Conservation (phyloP, 2,888 invertebrate genomes). For the Anorthoa munda region DNA sequence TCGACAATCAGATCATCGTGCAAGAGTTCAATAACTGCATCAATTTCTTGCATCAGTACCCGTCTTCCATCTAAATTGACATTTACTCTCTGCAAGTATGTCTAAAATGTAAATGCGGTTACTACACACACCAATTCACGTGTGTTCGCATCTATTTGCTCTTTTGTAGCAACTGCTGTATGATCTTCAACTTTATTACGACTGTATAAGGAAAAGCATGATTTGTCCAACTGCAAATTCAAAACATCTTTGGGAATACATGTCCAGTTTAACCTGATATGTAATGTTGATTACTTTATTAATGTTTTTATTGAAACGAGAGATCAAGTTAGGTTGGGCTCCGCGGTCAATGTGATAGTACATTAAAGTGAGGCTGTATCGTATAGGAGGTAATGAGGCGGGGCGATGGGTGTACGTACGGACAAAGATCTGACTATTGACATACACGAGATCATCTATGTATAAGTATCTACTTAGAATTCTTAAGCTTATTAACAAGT, state of each 20-base stretch:
- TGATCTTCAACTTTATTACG: constrained; percentile 73
- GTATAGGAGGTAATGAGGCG: constrained; percentile 88
- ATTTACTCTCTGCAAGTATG: constrained; percentile 88
- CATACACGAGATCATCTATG: constrained; percentile 76
- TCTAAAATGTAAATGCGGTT: constrained; percentile 90
- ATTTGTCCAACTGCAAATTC: constrained; percentile 66
- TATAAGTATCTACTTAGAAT: constrained; percentile 78
- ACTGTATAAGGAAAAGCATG: constrained; percentile 68
- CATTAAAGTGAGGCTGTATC: constrained; percentile 82
- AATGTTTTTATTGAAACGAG: constrained; percentile 86
- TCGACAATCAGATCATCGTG: constrained; percentile 84
- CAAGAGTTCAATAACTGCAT: constrained; percentile 88
- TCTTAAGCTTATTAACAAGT: constrained; percentile 81
- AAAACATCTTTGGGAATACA: constrained; percentile 72
- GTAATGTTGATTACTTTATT: constrained; percentile 85
- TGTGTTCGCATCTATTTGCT: constrained; percentile 67
- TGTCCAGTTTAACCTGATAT: constrained; percentile 84
- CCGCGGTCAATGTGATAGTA: constrained; percentile 79
- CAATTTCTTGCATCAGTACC: constrained; percentile 85
- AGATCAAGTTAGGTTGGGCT: constrained; percentile 81
- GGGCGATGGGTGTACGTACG: constrained; percentile 87
- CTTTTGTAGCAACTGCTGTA: constrained; percentile 48
- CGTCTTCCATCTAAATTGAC: constrained; percentile 89
- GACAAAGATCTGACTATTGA: constrained; percentile 86
- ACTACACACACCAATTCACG: constrained; percentile 85